Conservation (phyloP, 2,113 vertebrate genomes). For the Microcebus lehilahytsara region DNA sequence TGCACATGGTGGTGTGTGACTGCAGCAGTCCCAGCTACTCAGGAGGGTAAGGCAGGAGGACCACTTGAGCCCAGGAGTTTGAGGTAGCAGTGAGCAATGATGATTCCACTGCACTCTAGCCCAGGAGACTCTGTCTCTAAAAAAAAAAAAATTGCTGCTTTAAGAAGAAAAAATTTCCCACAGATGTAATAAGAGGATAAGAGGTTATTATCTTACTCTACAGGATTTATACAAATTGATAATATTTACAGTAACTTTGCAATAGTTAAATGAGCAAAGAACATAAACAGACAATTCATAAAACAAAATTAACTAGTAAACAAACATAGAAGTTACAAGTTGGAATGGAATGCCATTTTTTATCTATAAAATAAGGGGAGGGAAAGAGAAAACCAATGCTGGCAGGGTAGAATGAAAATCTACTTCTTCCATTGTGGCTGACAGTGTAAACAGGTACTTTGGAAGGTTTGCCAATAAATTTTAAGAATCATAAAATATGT, state of each 20-base stretch:
- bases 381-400: neutral
- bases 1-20: too few species aligned
- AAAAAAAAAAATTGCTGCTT: neutral
- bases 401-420: neutral
- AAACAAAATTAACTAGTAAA: constrained; percentile 25
- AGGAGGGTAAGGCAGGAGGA: too few species aligned
- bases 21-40: too few species aligned
- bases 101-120: neutral
- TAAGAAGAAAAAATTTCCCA: neutral
- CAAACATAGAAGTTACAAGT: neutral
- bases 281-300: neutral
- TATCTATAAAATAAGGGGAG: neutral
- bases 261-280: constrained; percentile 34
- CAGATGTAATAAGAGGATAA: neutral
- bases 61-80: too few species aligned
- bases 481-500: neutral
- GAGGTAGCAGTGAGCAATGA: neutral
- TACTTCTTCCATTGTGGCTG: neutral
- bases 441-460: neutral
- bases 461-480: neutral
- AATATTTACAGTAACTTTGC: neutral
- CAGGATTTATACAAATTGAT: neutral
- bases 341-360: neutral
- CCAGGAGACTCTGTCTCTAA: neutral
- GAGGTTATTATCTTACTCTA: neutral